Evolutionary conservation across 2,797 vertebrate genomes (phyloP), one percentile per base, ranked within the genome.

Genomic region (Siniperca scherzeri): DNA sequence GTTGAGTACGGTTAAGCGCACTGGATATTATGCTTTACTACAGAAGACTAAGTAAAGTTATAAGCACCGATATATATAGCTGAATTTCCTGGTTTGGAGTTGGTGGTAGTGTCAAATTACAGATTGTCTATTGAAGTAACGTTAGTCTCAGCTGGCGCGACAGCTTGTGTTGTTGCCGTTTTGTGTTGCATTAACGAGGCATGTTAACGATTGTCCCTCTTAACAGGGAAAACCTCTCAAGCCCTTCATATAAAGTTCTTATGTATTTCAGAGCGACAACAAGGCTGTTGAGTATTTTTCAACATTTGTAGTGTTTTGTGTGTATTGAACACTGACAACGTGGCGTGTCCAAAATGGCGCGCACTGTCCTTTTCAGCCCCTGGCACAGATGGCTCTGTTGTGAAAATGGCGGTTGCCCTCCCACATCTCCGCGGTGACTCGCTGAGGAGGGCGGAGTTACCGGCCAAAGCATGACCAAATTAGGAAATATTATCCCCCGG

Each of bases 321-420:
- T 78, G 56, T 55, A 27, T 59, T 64, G 25, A 65, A 77, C n/a
- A 19, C 0, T 80, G 93, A 86, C 95, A 96, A 96, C 96, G 96
- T 96, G 95, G 96, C 96, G 93, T 61, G 84, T 78, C 83, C 94
- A 96, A 96, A 95, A 96, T 96, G 96, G 96, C 96, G 96, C 87
- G 86, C 25, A 19, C 7, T 4, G 12, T 46, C 17, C 55, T 64
- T 62, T 7, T 22, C 9, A 22, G 56, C 36, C 27, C 22, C 66
- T 62, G 22, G 8, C 62, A 42, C 84, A 83, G 77, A 83, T 71
- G 80, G 80, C 76, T 71, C 62, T 95, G 92, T 91, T 93, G 88
- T 94, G 93, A 90, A 96, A 95, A 96, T 96, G 91, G 94, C 94
- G 92, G 86, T 71, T 64, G 22, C 60, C 71, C 81, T 14, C 84